Percentiles rank a stretch among this genome's conserved stretches.
Conservation (phyloP, 2,888 invertebrate genomes). For the Xestoiulus laeticollis region DNA sequence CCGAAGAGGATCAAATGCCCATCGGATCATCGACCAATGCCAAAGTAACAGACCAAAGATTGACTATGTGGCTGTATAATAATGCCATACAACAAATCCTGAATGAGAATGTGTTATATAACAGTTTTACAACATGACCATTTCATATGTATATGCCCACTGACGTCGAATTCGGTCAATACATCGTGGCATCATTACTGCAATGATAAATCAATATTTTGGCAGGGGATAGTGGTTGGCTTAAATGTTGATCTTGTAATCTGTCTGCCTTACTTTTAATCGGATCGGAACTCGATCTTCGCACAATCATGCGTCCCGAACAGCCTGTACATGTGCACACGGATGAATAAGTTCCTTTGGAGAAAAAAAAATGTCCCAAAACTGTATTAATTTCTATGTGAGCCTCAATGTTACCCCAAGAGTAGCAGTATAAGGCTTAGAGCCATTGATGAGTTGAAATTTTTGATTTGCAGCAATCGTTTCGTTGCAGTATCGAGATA, state of each 20-base stretch:
- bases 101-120: background rate
- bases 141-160: background rate
- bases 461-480: background rate
- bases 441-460: background rate
- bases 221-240: background rate
- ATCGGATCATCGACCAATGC: background rate
- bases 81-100: constrained; percentile 6
- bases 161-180: background rate
- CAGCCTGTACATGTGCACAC: background rate
- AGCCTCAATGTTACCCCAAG: background rate
- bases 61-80: constrained; percentile 24
- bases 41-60: background rate
- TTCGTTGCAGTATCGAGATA: background rate
- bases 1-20: background rate
- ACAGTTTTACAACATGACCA: background rate
- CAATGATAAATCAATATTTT: constrained; percentile 43
- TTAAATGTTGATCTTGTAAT: constrained; percentile 39
- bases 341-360: background rate
- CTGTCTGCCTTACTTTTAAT: constrained; percentile 25
- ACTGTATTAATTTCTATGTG: background rate
- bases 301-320: constrained; percentile 7
- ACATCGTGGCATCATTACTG: constrained; percentile 22
- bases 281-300: background rate
- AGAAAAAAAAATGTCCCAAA: background rate
- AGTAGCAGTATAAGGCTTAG: background rate